A percentile compares a stretch with the other conserved stretches of the same genome.
phyloP scores from a whole-genome alignment of 2,888 invertebrate species.

The Pyrgus malvae region DNA sequence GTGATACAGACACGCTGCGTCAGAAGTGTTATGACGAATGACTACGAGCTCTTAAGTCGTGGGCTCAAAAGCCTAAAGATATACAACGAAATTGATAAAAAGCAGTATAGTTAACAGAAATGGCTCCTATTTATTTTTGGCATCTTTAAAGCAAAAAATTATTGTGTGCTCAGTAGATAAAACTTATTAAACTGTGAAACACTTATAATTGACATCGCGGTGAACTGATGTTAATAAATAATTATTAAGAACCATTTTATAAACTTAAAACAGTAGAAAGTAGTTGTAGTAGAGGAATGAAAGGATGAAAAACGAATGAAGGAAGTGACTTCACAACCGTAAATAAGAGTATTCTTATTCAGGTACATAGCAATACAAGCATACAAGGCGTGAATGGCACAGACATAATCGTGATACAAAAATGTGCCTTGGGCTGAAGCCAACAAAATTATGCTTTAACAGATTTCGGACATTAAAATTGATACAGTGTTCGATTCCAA shows the following conservation, averaged over 20 bases:
- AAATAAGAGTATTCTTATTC: neutral
- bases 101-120: no score
- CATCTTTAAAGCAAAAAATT: no score
- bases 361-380: neutral
- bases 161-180: no score
- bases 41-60: neutral
- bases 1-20: neutral
- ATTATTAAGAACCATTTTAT: no score
- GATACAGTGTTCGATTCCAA: slow-evolving; percentile 2
- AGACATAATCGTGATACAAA: slow-evolving; percentile 13
- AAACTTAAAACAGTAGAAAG: no score
- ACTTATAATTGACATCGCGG: no score
- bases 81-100: no score
- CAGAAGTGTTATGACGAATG: neutral
- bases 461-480: slow-evolving; percentile 9
- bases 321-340: neutral
- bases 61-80: neutral
- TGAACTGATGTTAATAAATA: no score
- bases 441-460: slow-evolving; percentile 11
- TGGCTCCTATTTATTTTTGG: no score
- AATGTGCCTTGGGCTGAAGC: slow-evolving; percentile 12
- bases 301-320: no score
- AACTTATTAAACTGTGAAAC: no score
- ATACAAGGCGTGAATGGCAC: neutral
- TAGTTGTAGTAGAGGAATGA: no score